Evolutionary conservation across 2,888 invertebrate genomes (phyloP), one percentile per base, ranked within the genome.

Genomic region (Beris morrisii): DNA sequence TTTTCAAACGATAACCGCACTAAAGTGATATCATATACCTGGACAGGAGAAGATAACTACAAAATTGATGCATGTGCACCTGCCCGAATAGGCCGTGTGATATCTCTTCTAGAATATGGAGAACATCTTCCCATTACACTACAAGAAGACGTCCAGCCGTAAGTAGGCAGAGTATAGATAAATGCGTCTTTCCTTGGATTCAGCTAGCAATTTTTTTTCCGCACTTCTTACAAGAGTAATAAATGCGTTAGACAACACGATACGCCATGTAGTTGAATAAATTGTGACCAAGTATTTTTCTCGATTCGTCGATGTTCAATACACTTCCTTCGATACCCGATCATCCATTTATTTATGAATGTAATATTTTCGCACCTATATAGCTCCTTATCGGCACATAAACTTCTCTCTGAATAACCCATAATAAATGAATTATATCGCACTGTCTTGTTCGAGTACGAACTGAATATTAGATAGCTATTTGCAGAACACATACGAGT

Each of bases 311-410:
- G 38, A 38, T 38, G 9, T 38, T 38, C 38, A 9, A 38, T 38
- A 38, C 38, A 38, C 38, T 38, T 38, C 38, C 38, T 38, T 38
- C 38, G 38, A 38, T 7, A 5, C 15, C 9, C 28, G 30, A 38
- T 66, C 61, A 56, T 66, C 56, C 66, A 63, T 66, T 66, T 66
- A 66, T 66, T 66, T 63, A 66, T 66, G 66, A 66, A 48, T 12
- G 50, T 48, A 43, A 61, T 63, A 56, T 61, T 50, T 66, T 66
- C 61, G 63, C 66, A 66, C 63, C 66, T 61, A 43, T 30, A 43
- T 65, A 30, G 44, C 15, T 57, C 30, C 28, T 31, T 48, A 22
- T 22, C 12, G 28, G 11, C 11, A 6, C 30, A 56, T 44, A 53
- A 48, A 9, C 1, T 38, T 38, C 9, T 38, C 4, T 38, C 38